Base-by-base conservation (phyloP, 1,140 invertebrate genomes). In the Aphaenogaster ashmeadi region DNA sequence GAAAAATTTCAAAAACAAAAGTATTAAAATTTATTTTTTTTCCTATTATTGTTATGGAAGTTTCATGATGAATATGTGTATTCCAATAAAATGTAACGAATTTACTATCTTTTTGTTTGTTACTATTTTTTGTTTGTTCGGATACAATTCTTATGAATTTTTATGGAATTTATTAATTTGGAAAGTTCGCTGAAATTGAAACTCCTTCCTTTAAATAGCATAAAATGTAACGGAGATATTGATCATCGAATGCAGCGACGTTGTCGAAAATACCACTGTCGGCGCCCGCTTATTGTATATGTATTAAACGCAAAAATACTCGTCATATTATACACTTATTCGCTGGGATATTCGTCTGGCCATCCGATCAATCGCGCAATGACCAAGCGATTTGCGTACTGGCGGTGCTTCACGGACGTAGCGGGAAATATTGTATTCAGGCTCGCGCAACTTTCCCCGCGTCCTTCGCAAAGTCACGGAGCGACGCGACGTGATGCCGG, bases 381-480 rank as follows among this genome's bases (percentile, higher is more conserved):
- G 67, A 83, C 54, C 27, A 38, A 60, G 80, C 41, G 9, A 5
- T 75, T 44, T 21, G 41, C 69, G 44, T 44, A n/a, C n/a, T 6
- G 6, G 6, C 78, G 66, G 50, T 58, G 79, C 21, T 58, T 44
- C 21, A 15, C 33, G 21, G 4, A 18, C 11, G 13, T 79, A 27
- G 36, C 38, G 71, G 50, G n/a, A 81, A 81, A 72, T 71, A 72
- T 81, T 71, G 50, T 72, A 81, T 72, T 81, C 36, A 81, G 71
- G 47, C 36, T 41, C 62, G 33, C 47, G 33, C 74, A 33, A 44
- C 50, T 41, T 56, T 71, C 13, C 60, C 27, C 44, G 33, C 54
- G 36, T 47, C 66, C 54, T 60, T 75, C 52, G 69, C 69, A 60
- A 56, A 81, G 80, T 84, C 80, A 84, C 67, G 52, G 66, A 41